Evolutionary conservation across 2,888 invertebrate species (phyloP).

Genomic region (Ophraella communa): DNA sequence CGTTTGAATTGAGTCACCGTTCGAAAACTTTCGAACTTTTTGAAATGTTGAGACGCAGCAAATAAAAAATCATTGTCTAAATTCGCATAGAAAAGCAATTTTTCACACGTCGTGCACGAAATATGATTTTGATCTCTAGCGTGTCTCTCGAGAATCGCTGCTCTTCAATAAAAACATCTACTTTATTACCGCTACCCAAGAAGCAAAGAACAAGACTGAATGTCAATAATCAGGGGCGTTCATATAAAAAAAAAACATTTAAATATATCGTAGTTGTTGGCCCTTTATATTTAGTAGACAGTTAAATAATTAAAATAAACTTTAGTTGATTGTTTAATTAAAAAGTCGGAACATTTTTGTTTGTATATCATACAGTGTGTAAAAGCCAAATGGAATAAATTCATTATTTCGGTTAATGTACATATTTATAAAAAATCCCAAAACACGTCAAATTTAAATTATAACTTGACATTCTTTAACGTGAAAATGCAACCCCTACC

Average conservation of each 20-base stretch:
- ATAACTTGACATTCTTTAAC: no score
- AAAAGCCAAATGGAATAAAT: no score
- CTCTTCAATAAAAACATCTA: slow-evolving; percentile 56
- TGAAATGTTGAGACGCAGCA: slow-evolving; percentile 2
- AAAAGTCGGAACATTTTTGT: no score
- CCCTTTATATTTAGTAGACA: no score
- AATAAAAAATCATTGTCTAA: slow-evolving; percentile 54
- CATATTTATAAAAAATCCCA: no score
- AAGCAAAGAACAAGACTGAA: slow-evolving; percentile 39
- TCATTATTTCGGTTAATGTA: no score
- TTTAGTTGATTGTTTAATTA: no score
- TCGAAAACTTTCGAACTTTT: background rate
- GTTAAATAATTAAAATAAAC: no score
- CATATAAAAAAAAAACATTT: background rate
- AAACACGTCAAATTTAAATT: no score
- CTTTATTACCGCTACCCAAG: slow-evolving; percentile 54
- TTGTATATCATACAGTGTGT: no score
- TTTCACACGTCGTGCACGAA: slow-evolving; percentile 56
- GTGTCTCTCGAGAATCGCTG: slow-evolving; percentile 52
- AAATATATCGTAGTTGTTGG: background rate
- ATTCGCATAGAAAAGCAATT: slow-evolving; percentile 56
- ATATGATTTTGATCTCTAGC: slow-evolving; percentile 57
- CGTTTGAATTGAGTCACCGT: background rate
- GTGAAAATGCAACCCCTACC: no score
- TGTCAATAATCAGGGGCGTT: slow-evolving; percentile 7